Evolutionary conservation across 1,140 invertebrate genomes (phyloP), one percentile per base, ranked within the genome.

Genomic region (Vanessa tameamea): DNA sequence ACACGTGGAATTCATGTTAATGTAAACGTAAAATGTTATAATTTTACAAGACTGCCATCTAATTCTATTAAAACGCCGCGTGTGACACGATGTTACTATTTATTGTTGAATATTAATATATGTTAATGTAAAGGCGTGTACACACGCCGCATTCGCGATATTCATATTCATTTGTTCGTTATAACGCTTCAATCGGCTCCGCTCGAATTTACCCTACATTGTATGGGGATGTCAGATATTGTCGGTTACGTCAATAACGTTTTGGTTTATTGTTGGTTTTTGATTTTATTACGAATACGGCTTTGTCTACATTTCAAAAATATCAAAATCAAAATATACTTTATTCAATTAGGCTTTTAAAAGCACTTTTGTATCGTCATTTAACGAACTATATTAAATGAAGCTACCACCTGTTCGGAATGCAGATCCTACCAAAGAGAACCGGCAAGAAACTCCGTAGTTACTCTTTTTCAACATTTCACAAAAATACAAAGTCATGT

Each of bases 81-180:
- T n/a, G 51, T 53, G n/a, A 20, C 51, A 53, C 37, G 68, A 20
- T 14, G 61, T 64, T 66, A 74, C 77, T 77, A 73, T 78, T 78
- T 81, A 65, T 76, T 68, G 74, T 69, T 76, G 81, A 78, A 82
- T 83, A 84, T 84, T 83, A 84, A 87, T 84, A 63, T 85, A 90
- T 87, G 87, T 69, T 83, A 87, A 90, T 88, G 65, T 78, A 79
- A 84, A 86, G 82, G 81, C 79, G 78, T 76, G 78, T 78, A 84
- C 76, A 84, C 76, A 85, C 82, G 80, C 71, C 69, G 76, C 64
- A 70, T 61, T 80, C 79, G 51, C 15, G 51, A 81, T 87, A 89
- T 89, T 91, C 87, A 89, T 89, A 88, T 87, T 88, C 87, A 83
- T 88, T 84, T 84, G 87, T 91, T 91, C 87, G 89, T 91, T 89